Conservation (phyloP, 2,113 vertebrate genomes). For the Glaucidium brasilianum region DNA sequence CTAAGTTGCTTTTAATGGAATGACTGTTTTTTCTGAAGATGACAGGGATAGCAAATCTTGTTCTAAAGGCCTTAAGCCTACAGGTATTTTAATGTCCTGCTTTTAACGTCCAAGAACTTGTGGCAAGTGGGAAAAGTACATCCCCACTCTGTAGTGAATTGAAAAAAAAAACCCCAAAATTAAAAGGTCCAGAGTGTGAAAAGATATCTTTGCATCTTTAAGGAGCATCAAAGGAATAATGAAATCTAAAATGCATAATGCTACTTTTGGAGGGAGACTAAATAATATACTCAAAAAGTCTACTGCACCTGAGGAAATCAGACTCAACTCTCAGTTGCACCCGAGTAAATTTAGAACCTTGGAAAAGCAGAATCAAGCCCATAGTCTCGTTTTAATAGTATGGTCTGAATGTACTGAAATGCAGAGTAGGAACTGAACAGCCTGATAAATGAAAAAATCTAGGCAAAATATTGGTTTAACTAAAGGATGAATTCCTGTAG, state of each 20-base stretch:
- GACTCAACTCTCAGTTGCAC: background rate
- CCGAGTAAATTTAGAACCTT: background rate
- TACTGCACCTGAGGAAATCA: background rate
- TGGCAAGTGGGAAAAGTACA: background rate
- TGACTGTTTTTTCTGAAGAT: background rate
- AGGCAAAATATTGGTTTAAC: background rate
- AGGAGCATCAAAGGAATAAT: background rate
- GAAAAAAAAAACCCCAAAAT: background rate
- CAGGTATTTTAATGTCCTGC: background rate
- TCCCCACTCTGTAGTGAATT: background rate
- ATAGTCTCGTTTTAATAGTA: background rate
- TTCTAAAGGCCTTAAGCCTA: background rate
- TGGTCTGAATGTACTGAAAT: background rate
- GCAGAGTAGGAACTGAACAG: background rate
- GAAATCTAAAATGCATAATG: background rate
- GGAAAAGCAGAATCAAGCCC: background rate
- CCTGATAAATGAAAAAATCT: background rate
- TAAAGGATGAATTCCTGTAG: background rate
- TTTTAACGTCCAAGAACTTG: background rate
- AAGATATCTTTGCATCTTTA: background rate
- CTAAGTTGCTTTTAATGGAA: background rate
- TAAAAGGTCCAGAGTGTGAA: background rate
- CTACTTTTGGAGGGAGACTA: background rate
- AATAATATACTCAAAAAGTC: background rate
- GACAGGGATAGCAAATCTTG: background rate